Percentiles rank a stretch among this genome's conserved stretches.
Conservation (phyloP, 2,888 invertebrate species). For the Clusia tigrina region DNA sequence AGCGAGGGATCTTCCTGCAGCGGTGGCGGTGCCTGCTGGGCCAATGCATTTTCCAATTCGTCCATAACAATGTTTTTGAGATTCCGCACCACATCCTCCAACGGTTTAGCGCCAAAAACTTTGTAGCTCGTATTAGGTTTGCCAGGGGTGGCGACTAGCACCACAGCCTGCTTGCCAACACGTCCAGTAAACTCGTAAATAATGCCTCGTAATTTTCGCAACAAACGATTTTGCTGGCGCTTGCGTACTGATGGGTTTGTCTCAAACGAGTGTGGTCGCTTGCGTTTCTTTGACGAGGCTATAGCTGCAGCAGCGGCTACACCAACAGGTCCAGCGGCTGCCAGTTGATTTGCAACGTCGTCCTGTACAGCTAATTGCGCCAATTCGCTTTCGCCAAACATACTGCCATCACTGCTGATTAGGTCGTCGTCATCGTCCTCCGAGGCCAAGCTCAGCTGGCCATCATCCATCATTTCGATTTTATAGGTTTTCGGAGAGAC, state of each 20-base stretch:
- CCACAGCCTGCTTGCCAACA: slow-evolving; percentile 96
- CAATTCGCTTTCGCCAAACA: slow-evolving; percentile 84
- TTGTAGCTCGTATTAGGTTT: slow-evolving; percentile 96
- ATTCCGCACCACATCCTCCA: slow-evolving; percentile 94
- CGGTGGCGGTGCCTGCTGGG: slow-evolving; percentile 89
- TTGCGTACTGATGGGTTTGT: slow-evolving; percentile 96
- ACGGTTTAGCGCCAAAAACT: slow-evolving; percentile 95
- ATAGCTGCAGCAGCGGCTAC: slow-evolving; percentile 97
- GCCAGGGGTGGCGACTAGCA: slow-evolving; percentile 94
- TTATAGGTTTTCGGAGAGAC: slow-evolving; percentile 68
- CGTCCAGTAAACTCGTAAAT: slow-evolving; percentile 97
- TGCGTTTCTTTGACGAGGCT: slow-evolving; percentile 93
- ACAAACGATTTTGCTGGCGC: slow-evolving; percentile 90
- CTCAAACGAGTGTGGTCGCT: slow-evolving; percentile 94
- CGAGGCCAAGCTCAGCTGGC: slow-evolving; percentile 70
- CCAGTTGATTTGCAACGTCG: slow-evolving; percentile 94
- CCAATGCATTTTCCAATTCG: slow-evolving; percentile 90
- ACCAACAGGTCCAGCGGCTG: slow-evolving; percentile 94
- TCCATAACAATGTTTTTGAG: slow-evolving; percentile 92
- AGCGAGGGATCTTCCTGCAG: slow-evolving; percentile 85
- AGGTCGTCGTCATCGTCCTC: slow-evolving; percentile 89
- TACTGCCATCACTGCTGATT: slow-evolving; percentile 81
- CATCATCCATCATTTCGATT: slow-evolving; percentile 76
- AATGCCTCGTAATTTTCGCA: slow-evolving; percentile 88
- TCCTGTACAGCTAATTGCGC: slow-evolving; percentile 74